Percentiles rank a stretch among this genome's conserved stretches.
These are phyloP conservation scores for Anagyrus pseudococci DNA, from an alignment of 2,888 invertebrate species.

Conservation along the genomic window DNA sequence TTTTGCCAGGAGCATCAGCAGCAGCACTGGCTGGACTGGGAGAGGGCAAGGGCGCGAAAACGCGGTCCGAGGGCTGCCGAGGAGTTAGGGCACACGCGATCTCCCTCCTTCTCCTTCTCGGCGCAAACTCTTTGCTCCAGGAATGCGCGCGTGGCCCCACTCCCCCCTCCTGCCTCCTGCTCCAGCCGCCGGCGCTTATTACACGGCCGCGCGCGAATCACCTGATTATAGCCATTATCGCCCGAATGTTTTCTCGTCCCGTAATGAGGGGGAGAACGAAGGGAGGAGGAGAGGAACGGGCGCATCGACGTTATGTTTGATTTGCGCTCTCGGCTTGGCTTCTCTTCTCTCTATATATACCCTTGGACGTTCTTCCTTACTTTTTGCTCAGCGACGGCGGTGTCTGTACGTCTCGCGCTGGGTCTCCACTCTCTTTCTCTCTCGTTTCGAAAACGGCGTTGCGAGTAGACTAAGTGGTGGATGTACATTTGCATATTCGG, in stretches of 20 bases:
- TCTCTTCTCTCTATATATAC: no score
- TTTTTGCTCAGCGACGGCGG: no score
- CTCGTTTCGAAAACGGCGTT: no score
- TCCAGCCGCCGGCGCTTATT: conserved; percentile 22
- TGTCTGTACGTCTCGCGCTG: no score
- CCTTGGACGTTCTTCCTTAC: no score
- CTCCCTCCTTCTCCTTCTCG: no score
- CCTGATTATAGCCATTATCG: conserved; percentile 38
- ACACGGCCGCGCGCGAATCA: conserved; percentile 29
- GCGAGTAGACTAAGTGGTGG: no score
- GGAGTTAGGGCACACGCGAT: conserved; percentile 26
- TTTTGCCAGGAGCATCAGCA: conserved; percentile 5
- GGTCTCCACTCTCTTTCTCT: no score
- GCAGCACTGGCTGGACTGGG: neutral
- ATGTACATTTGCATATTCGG: no score
- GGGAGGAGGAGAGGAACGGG: neutral
- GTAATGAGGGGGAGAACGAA: no score
- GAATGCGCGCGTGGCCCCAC: neutral
- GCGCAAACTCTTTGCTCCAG: conserved; percentile 22
- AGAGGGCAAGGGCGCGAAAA: conserved; percentile 1
- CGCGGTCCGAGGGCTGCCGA: neutral
- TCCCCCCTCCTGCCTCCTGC: neutral
- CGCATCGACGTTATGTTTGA: conserved; percentile 1
- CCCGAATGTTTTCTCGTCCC: conserved; percentile 29
- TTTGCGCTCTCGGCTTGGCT: no score